Percentiles rank a stretch among this genome's conserved stretches.
Conservation (phyloP, 1,140 invertebrate genomes). For the Sminthurides bifidus region DNA sequence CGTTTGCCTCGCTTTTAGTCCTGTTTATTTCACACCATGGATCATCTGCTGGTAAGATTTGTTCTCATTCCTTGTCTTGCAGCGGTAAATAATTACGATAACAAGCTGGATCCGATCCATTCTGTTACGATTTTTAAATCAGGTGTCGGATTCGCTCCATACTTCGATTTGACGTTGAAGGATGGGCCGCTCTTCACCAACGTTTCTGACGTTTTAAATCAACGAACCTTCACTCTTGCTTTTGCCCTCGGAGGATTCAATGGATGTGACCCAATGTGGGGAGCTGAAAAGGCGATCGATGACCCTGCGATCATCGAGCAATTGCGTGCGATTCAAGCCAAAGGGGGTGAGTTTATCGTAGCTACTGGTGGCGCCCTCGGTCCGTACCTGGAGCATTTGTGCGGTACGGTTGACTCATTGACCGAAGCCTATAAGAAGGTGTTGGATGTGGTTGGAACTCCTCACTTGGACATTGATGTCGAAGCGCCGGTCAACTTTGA, state of each 20-base stretch:
- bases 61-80: no score
- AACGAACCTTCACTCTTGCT: constrained; percentile 27
- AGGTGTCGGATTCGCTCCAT: constrained; percentile 17
- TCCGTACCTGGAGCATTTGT: constrained; percentile 32
- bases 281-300: constrained; percentile 21
- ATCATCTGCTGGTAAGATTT: no score
- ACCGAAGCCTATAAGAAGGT: constrained; percentile 27
- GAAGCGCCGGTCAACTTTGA: constrained; percentile 30
- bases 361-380: constrained; percentile 30
- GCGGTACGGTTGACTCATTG: constrained; percentile 14
- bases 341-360: constrained; percentile 31
- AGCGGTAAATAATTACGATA: no score
- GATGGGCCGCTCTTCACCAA: constrained; percentile 16
- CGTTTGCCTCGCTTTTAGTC: no score
- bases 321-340: constrained; percentile 24
- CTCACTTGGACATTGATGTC: constrained; percentile 33
- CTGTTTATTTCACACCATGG: no score
- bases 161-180: constrained; percentile 22
- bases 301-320: constrained; percentile 26
- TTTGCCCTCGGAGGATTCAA: constrained; percentile 28
- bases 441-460: constrained; percentile 26
- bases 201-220: constrained; percentile 19
- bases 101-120: no score
- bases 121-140: no score
- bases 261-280: constrained; percentile 33